Conservation (phyloP, 2,113 vertebrate genomes). For the Proteles cristata region DNA sequence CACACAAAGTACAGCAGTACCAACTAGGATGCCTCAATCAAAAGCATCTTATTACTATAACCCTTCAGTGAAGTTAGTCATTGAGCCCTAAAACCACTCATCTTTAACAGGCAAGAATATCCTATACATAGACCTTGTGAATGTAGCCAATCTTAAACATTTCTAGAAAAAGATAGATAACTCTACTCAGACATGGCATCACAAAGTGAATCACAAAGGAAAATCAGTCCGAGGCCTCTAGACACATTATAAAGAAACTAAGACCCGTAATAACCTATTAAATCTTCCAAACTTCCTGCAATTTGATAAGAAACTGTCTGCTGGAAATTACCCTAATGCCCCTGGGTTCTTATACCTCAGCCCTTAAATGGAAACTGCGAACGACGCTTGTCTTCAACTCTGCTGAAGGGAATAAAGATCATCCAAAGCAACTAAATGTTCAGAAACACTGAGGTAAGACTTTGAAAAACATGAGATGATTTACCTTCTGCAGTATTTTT, state of each 20-base stretch:
- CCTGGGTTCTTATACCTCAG: not conserved
- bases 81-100: not conserved
- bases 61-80: not conserved
- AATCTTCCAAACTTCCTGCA: not conserved
- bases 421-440: not conserved
- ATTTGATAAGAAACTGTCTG: not conserved
- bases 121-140: not conserved
- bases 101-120: not conserved
- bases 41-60: not conserved
- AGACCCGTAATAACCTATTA: not conserved
- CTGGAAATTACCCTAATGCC: not conserved
- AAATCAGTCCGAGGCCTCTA: not conserved
- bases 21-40: not conserved
- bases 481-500: not conserved
- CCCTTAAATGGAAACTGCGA: not conserved
- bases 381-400: not conserved
- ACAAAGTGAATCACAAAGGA: not conserved
- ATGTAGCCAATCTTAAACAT: not conserved
- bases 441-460: not conserved
- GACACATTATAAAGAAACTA: not conserved
- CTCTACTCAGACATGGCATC: not conserved
- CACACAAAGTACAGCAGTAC: not conserved
- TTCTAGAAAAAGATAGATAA: not conserved
- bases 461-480: not conserved
- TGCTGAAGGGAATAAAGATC: not conserved